Conservation (phyloP, 2,888 invertebrate species). For the Dyspetes luteomarginatus region DNA sequence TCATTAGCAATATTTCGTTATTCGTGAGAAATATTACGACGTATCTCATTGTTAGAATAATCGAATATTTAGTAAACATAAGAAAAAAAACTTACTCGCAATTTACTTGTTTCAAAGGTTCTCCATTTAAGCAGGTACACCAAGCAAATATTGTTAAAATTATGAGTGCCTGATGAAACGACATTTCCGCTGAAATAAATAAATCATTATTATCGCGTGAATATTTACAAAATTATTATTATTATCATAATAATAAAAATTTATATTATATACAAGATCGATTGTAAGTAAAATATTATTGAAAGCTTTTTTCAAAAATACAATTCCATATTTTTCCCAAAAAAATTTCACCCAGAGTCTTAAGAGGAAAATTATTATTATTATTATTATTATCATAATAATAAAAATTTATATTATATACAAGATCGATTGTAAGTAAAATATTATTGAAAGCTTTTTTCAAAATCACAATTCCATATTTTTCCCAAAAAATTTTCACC, state of each 20-base stretch:
- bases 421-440: not conserved
- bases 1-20: too few species aligned
- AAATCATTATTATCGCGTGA: not conserved
- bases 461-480: too few species aligned
- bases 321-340: too few species aligned
- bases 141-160: slow-evolving; percentile 72
- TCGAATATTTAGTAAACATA: too few species aligned
- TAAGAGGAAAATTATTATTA: too few species aligned
- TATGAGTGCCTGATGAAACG: slow-evolving; percentile 70
- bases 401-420: not conserved
- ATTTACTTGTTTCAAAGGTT: slow-evolving; percentile 64
- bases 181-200: slow-evolving; percentile 72
- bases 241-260: not conserved
- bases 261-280: not conserved
- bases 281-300: not conserved
- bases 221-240: not conserved
- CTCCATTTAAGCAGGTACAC: slow-evolving; percentile 68
- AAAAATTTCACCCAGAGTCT: too few species aligned
- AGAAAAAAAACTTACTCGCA: slow-evolving; percentile 73
- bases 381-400: not conserved
- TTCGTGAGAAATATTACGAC: not conserved
- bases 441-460: too few species aligned
- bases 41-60: not conserved
- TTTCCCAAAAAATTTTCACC: too few species aligned
- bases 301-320: too few species aligned